Evolutionary conservation across 2,797 vertebrate species (phyloP).

Genomic region (Melanotaenia maccullochi): DNA sequence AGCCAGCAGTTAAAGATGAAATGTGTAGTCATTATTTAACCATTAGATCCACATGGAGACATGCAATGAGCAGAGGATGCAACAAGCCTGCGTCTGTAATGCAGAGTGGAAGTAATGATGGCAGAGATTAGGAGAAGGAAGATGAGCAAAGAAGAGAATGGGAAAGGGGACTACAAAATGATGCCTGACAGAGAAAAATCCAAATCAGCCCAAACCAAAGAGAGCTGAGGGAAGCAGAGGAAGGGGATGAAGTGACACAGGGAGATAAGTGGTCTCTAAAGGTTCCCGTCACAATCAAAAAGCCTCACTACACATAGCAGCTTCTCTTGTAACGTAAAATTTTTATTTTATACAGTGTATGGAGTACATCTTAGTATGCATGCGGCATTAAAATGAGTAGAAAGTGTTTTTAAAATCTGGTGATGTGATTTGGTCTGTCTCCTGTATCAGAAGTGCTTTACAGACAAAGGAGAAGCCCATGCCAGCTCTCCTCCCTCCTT

Average conservation of each 20-base stretch:
- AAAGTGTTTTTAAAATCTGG: conserved; percentile 45
- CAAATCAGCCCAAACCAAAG: conserved; percentile 28
- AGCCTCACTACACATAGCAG: conserved; percentile 13
- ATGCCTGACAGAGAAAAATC: conserved; percentile 27
- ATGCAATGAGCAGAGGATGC: conserved; percentile 28
- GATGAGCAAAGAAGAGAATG: background rate
- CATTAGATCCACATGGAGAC: conserved; percentile 67
- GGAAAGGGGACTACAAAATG: conserved; percentile 1
- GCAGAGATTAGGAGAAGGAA: conserved; percentile 12
- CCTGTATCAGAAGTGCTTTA: conserved; percentile 56
- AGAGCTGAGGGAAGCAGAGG: conserved; percentile 24
- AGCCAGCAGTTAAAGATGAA: conserved; percentile 67
- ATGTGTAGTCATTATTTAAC: conserved; percentile 68
- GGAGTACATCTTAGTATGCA: conserved; percentile 33
- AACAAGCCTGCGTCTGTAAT: conserved; percentile 25
- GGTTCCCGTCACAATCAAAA: conserved; percentile 48
- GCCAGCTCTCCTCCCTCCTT: conserved; percentile 24
- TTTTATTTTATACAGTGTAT: conserved; percentile 39
- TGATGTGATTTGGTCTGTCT: conserved; percentile 65
- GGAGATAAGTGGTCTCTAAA: conserved; percentile 30
- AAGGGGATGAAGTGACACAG: conserved; percentile 14
- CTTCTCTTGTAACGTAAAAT: conserved; percentile 4
- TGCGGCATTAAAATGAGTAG: conserved; percentile 47
- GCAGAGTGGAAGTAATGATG: conserved; percentile 36
- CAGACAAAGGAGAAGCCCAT: conserved; percentile 65